Percentiles rank a stretch among this genome's conserved stretches.
These are phyloP conservation scores for Erebia aethiops DNA, from an alignment of 2,888 invertebrate species.

Conservation along the genomic window DNA sequence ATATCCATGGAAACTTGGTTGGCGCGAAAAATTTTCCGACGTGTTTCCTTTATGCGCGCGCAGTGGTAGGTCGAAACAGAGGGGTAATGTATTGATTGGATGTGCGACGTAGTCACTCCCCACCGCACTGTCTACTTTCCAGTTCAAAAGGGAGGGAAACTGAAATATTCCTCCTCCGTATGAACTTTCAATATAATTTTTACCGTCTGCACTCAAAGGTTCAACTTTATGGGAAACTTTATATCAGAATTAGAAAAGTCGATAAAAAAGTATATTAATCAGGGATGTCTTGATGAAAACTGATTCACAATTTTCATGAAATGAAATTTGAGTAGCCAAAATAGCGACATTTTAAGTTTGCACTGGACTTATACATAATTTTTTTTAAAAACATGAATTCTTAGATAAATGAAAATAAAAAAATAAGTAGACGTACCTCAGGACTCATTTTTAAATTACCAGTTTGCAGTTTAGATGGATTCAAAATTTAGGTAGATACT, in stretches of 20 bases:
- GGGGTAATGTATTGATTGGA: constrained; percentile 73
- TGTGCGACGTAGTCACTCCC: constrained; percentile 59
- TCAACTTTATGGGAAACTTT: constrained; percentile 21
- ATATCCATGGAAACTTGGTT: constrained; percentile 46
- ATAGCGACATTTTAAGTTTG: too few species aligned
- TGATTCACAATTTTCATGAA: too few species aligned
- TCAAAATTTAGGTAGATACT: constrained; percentile 10
- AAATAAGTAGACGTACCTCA: too few species aligned
- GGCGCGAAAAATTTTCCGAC: constrained; percentile 59
- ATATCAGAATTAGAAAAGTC: background rate
- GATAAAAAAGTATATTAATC: too few species aligned
- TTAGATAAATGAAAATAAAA: too few species aligned
- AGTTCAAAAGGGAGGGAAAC: constrained; percentile 57
- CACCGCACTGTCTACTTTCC: constrained; percentile 54
- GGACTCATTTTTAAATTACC: background rate
- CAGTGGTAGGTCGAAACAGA: constrained; percentile 51
- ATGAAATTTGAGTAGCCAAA: too few species aligned
- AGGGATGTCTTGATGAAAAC: too few species aligned
- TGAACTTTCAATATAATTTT: constrained; percentile 46
- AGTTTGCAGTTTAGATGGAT: background rate
- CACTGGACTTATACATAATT: too few species aligned
- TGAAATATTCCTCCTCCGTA: constrained; percentile 52
- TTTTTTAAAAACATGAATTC: too few species aligned
- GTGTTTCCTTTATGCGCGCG: constrained; percentile 65
- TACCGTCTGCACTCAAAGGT: constrained; percentile 25